Evolutionary conservation across 2,113 vertebrate genomes (phyloP).

Genomic region (Mustelus asterias): DNA sequence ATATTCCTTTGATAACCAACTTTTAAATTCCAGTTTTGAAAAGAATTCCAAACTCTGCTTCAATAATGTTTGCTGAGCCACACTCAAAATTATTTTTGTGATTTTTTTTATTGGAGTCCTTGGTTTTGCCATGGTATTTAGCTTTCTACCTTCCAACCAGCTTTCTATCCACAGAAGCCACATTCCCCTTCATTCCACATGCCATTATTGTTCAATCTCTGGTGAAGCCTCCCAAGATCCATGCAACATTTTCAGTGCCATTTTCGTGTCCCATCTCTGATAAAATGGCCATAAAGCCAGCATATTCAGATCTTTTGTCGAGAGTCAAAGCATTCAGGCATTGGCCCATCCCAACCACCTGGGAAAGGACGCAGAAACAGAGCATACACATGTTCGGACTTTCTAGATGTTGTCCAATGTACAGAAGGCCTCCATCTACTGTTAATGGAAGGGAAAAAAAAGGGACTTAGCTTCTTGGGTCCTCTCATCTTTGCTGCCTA

Average conservation of each 20-base stretch:
- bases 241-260: not conserved
- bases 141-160: not conserved
- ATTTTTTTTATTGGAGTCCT: not conserved
- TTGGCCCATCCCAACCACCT: not conserved
- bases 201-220: not conserved
- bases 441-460: not conserved
- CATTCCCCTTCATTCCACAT: not conserved
- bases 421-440: not conserved
- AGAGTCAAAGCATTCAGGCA: not conserved
- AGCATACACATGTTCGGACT: not conserved
- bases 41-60: not conserved
- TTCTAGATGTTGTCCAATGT: not conserved
- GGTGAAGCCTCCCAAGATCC: not conserved
- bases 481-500: not conserved
- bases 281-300: not conserved
- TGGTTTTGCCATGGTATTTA: not conserved
- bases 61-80: not conserved
- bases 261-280: not conserved
- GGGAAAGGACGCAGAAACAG: not conserved
- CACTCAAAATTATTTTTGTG: not conserved
- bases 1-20: not conserved
- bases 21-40: not conserved
- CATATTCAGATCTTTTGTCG: not conserved
- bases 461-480: not conserved
- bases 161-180: not conserved